Base-by-base conservation (phyloP, 1,140 invertebrate genomes). In the Cryptotermes secundus region DNA sequence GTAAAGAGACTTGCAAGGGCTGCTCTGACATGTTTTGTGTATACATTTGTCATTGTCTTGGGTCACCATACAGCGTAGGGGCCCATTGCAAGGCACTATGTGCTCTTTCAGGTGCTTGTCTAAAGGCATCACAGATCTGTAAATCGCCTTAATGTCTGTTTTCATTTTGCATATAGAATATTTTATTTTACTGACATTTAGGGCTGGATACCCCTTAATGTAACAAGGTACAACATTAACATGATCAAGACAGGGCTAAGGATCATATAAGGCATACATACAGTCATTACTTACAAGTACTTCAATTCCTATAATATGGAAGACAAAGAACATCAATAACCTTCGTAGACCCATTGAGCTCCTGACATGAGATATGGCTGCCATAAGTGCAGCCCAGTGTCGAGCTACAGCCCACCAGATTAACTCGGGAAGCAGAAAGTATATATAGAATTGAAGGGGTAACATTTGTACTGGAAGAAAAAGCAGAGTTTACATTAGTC, bases 361-460 rank as follows among this genome's bases (percentile, higher is more conserved):
- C 49, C 38, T 38, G 26, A 84, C 14, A 80, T 36, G n/a, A 34
- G 4, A n/a, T 3, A 81, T 26, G 38, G 80, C 79, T 42, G 22
- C 26, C 0, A 26, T 31, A 6, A 80, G 38, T 26, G 34, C 9
- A 35, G 53, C 19, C 6, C 31, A 26, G 19, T 26, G 34, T 19
- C 90, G 86, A 42, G 87, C 87, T 86, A 91, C 90, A 86, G 88
- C 87, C 86, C 90, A 91, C 92, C 93, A 94, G 14, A 95, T 86
- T 38, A 91, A 86, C 79, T 94, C 87, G 35, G 94, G 94, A 86
- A 94, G 87, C 59, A 93, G 87, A 85, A 92, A 92, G 87, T 95
- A 95, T 65, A 83, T 87, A 87, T 93, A 92, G 89, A 93, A 93
- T 83, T 92, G 92, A 31, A 90, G 81, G 35, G 92, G 92, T 72